phyloP scores from a whole-genome alignment of 2,113 vertebrate species.

The Chelonoidis abingdonii region DNA sequence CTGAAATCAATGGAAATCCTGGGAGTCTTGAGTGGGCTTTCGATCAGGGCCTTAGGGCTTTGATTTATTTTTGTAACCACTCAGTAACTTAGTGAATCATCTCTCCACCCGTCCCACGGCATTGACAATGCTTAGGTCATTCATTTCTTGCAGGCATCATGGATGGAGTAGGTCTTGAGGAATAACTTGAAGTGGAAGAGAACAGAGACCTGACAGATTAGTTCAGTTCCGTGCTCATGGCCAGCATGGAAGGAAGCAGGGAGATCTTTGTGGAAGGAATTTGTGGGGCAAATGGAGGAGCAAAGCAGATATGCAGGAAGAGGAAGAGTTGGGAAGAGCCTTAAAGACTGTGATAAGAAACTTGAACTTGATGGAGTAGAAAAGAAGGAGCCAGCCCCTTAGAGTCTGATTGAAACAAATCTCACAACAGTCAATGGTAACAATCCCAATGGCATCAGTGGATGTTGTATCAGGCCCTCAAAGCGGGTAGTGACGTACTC shows the following conservation, averaged over 20 bases:
- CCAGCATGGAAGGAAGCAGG: background rate
- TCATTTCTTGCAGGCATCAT: background rate
- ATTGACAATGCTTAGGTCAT: background rate
- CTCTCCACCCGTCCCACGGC: background rate
- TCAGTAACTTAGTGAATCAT: background rate
- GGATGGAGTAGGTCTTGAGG: background rate
- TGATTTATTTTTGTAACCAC: background rate
- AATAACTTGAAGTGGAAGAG: background rate
- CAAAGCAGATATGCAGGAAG: background rate
- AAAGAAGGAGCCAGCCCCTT: background rate
- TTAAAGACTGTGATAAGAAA: background rate
- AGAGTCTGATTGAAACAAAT: background rate
- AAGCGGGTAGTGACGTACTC: background rate
- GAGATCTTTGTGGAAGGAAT: background rate
- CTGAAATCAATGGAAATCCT: background rate
- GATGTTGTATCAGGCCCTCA: no score
- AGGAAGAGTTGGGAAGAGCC: background rate
- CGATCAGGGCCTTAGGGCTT: background rate
- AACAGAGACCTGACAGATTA: background rate
- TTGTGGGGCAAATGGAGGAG: background rate
- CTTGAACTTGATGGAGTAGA: background rate
- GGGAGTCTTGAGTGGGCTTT: background rate
- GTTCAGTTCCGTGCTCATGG: background rate
- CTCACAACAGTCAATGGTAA: background rate
- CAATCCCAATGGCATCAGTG: background rate